phyloP scores from a whole-genome alignment of 37 sponge, comb jelly and placozoan species.

The Beroe ovata region DNA sequence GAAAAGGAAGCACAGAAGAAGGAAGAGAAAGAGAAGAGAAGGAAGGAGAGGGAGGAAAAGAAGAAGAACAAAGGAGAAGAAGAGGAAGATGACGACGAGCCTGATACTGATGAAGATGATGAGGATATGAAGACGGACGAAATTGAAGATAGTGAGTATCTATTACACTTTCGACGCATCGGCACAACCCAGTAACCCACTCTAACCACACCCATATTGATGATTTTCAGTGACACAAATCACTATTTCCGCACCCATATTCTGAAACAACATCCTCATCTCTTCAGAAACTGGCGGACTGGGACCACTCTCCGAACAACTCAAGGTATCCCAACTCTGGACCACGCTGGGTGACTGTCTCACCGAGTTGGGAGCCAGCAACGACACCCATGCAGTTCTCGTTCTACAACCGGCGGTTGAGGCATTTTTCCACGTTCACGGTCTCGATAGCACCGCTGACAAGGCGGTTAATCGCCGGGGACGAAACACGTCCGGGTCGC shows the following conservation, averaged over 20 bases:
- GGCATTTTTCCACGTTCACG: conserved; percentile 97
- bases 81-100: neutral
- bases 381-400: conserved; percentile 95
- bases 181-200: conserved; percentile 71
- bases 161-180: neutral
- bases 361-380: conserved; percentile 76
- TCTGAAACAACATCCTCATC: neutral
- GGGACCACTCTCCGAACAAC: conserved; percentile 73
- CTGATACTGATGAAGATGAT: neutral
- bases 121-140: conserved; percentile 20
- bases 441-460: conserved; percentile 63
- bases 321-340: conserved; percentile 90
- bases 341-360: conserved; percentile 81
- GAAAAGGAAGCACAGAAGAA: neutral
- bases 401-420: conserved; percentile 94
- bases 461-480: neutral
- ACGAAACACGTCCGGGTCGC: conserved; percentile 14
- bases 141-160: conserved; percentile 40
- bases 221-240: neutral
- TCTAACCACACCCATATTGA: conserved; percentile 86
- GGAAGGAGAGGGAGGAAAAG: conserved; percentile 54
- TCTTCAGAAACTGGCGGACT: conserved; percentile 42
- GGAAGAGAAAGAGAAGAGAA: conserved; percentile 42
- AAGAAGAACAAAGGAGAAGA: neutral
- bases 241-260: neutral